phyloP scores from a whole-genome alignment of 1,140 invertebrate species.

The Drosophila prosaltans region DNA sequence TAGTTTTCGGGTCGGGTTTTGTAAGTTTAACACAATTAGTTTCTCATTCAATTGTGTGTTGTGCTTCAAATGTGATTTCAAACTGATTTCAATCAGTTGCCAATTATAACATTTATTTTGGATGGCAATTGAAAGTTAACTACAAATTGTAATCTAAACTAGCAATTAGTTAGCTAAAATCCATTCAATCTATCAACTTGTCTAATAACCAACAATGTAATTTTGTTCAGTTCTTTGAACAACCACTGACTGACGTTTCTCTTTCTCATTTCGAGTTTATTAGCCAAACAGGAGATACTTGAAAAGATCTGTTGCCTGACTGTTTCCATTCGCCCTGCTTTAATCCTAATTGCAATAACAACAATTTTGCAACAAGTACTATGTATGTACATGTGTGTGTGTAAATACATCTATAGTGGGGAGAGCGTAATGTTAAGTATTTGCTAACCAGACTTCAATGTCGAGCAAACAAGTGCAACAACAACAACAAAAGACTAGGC shows the following conservation, averaged over 20 bases:
- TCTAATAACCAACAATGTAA: neutral
- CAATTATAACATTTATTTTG: conserved; percentile 13
- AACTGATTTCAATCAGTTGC: conserved; percentile 1
- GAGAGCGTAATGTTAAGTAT: conserved; percentile 21
- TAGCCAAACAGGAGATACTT: conserved; percentile 12
- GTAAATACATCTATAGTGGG: neutral
- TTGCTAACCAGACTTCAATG: conserved; percentile 22
- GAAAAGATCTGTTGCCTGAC: neutral
- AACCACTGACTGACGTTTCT: neutral
- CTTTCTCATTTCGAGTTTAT: conserved; percentile 10
- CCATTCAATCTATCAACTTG: conserved; percentile 5
- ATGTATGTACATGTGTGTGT: neutral
- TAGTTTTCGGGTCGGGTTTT: neutral
- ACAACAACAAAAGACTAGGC: conserved; percentile 9
- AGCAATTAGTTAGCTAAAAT: conserved; percentile 1
- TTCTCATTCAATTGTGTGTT: neutral
- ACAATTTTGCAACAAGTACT: conserved; percentile 22
- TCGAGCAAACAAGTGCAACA: conserved; percentile 9
- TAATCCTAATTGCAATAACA: conserved; percentile 25
- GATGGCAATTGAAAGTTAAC: neutral
- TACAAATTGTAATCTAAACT: neutral
- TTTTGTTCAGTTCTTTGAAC: conserved; percentile 1
- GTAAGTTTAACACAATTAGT: neutral
- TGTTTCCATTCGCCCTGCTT: neutral
- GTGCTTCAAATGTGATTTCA: conserved; percentile 4